Conservation (phyloP, 2,888 invertebrate species). For the Dione juno region DNA sequence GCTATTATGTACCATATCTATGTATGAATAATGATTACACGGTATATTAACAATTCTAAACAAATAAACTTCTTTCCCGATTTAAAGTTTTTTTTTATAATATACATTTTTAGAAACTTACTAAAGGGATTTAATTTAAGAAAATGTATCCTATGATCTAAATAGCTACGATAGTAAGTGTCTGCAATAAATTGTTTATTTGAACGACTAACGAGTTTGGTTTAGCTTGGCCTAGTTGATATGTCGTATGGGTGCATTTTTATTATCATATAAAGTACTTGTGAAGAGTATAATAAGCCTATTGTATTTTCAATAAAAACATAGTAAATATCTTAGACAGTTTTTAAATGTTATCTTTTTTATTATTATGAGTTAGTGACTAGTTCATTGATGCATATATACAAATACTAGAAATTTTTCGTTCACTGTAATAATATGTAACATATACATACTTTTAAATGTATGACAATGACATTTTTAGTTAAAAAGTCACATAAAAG, state of each 20-base stretch:
- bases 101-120: not conserved
- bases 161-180: conserved; percentile 20
- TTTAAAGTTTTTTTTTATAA: no score
- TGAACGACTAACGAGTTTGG: conserved; percentile 30
- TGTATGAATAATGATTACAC: not conserved
- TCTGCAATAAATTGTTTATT: conserved; percentile 28
- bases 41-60: not conserved
- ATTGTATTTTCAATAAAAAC: not conserved
- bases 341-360: no score
- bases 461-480: not conserved
- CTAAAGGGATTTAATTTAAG: not conserved
- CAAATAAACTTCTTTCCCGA: not conserved
- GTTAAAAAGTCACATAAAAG: not conserved
- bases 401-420: no score
- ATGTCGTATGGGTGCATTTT: conserved; percentile 38
- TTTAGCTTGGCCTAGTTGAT: conserved; percentile 40
- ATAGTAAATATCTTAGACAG: no score
- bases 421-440: no score
- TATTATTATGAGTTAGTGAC: no score
- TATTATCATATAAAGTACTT: conserved; percentile 20
- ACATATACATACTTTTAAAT: not conserved
- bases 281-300: not conserved
- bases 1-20: not conserved
- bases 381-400: no score
- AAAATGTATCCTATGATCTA: conserved; percentile 13